phyloP scores from a whole-genome alignment of 2,888 invertebrate species.

The Cataglyphis rosenhaueri region DNA sequence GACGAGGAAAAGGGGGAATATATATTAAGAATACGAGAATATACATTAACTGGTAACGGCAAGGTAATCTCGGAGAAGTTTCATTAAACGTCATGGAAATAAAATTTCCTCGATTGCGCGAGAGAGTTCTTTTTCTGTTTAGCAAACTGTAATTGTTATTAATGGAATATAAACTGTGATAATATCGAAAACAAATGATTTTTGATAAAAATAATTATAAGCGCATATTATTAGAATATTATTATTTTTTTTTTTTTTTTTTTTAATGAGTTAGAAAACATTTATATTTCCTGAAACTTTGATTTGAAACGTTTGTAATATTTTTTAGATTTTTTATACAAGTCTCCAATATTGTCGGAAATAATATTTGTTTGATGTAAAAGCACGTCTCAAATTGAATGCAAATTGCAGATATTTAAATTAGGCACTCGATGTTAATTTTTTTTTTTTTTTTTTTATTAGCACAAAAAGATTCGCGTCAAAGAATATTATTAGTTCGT shows the following conservation, averaged over 20 bases:
- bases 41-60: slow-evolving; percentile 56
- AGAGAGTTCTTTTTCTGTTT: slow-evolving; percentile 14
- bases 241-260: background rate
- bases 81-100: slow-evolving; percentile 51
- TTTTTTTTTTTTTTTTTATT: background rate
- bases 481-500: slow-evolving; percentile 16
- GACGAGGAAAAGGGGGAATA: slow-evolving; percentile 46
- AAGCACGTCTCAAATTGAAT: background rate
- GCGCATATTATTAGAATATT: background rate
- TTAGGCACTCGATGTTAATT: background rate
- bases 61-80: slow-evolving; percentile 40
- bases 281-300: background rate
- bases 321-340: background rate
- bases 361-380: background rate
- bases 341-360: background rate
- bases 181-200: background rate
- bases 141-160: slow-evolving; percentile 12
- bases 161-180: background rate
- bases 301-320: background rate
- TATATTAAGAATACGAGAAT: slow-evolving; percentile 45
- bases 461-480: background rate
- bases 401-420: background rate
- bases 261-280: background rate
- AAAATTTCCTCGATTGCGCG: slow-evolving; percentile 27
- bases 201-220: background rate